Percentiles rank a stretch among this genome's conserved stretches.
phyloP scores from a whole-genome alignment of 2,113 vertebrate species.

The Peromyscus leucopus region DNA sequence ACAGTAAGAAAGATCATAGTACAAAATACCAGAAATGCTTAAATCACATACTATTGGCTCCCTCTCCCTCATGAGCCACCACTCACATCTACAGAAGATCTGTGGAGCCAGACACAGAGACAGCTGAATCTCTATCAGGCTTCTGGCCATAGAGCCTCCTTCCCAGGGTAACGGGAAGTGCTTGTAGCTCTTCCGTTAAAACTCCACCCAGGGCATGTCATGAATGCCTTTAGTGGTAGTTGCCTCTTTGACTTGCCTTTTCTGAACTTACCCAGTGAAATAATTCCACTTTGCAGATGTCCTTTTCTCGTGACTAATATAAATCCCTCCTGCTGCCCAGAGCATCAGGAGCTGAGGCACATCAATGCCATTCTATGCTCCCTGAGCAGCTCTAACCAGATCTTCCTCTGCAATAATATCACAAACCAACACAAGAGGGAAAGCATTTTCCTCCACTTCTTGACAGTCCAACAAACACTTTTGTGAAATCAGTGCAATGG shows the following conservation, averaged over 20 bases:
- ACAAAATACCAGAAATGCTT: neutral
- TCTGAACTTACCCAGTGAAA: neutral
- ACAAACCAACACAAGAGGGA: neutral
- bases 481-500: neutral
- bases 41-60: neutral
- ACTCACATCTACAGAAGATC: neutral
- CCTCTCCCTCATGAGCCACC: neutral
- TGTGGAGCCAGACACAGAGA: neutral
- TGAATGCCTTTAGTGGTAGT: neutral
- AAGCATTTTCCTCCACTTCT: neutral
- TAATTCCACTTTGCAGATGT: neutral
- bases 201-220: too few species aligned
- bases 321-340: neutral
- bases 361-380: neutral
- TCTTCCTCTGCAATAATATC: neutral
- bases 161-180: neutral
- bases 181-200: neutral
- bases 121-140: neutral
- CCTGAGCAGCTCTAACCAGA: neutral
- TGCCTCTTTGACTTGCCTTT: neutral
- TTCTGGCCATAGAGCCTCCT: neutral
- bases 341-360: neutral
- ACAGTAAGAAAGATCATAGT: neutral
- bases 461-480: neutral
- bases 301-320: neutral